Evolutionary conservation across 2,888 invertebrate genomes (phyloP), one percentile per base, ranked within the genome.

Genomic region (Rambutsinella grinnellia): DNA sequence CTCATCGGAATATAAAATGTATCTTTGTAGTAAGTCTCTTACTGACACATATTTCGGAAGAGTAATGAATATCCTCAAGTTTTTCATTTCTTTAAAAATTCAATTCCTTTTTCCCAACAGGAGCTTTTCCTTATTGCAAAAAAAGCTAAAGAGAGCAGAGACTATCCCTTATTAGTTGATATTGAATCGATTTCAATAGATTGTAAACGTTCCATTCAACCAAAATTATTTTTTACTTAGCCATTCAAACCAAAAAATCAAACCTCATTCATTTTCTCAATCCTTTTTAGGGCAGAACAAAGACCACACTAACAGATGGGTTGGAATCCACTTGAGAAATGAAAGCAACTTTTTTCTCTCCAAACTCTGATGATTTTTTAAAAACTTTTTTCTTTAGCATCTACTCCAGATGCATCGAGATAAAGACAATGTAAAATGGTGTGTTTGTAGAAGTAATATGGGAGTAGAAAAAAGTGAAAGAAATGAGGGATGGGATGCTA

Each of bases 391-490:
- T 54, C 54, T 54, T 6, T 53, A 23, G 2, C 23, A 51, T 53
- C 57, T 47, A 57, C 58, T 67, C 28, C 24, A 46, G 67, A 57
- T 68, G 54, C 60, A 61, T 69, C 19, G 23, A 49, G 62, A 49
- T 47, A 24, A 62, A 54, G 19, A 19, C 21, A 61, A 24, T 19
- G 47, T 15, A n/a, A n/a, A n/a, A n/a, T n/a, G 28, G n/a, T n/a
- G n/a, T n/a, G n/a, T n/a, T 15, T 58, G 24, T 46, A 44, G 21
- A 17, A 61, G 24, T 36, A 28, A 65, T 26, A 56, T n/a, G 3
- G 17, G 19, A 61, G 6, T 23, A 61, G 23, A 28, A 36, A 36
- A n/a, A 26, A 47, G 44, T 2, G 21, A 46, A 46, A 21, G 53
- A 23, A 58, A 21, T 13, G 19, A 28, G 28, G 28, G 17, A 21